A percentile compares a stretch with the other conserved stretches of the same genome.
phyloP scores from a whole-genome alignment of 2,888 invertebrate genomes.

The Drosophila nr. perissopoda region DNA sequence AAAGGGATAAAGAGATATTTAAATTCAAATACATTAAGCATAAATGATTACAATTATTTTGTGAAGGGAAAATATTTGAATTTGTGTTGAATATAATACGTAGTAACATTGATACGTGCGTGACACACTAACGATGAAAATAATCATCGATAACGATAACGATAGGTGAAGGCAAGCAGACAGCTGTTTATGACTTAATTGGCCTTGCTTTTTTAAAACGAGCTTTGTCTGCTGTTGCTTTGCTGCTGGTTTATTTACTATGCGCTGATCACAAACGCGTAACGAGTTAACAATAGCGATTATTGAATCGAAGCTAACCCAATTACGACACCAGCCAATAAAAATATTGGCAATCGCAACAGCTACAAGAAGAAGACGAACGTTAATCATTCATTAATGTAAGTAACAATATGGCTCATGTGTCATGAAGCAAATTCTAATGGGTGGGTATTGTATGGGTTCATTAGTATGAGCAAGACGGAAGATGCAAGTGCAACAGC shows the following conservation, averaged over 20 bases:
- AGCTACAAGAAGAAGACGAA: slow-evolving; percentile 13
- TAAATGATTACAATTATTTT: not conserved
- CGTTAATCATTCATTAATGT: slow-evolving; percentile 27
- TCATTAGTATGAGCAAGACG: slow-evolving; percentile 44
- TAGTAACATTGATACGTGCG: not conserved
- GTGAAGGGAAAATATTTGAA: not conserved
- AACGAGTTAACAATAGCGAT: slow-evolving; percentile 10
- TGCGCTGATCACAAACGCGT: slow-evolving; percentile 34
- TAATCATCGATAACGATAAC: slow-evolving; percentile 8
- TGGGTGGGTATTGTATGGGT: slow-evolving; percentile 27
- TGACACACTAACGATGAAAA: not conserved
- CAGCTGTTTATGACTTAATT: slow-evolving; percentile 54
- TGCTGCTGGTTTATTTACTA: slow-evolving; percentile 45
- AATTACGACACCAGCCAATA: slow-evolving; percentile 42
- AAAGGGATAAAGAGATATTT: not conserved
- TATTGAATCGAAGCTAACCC: slow-evolving; percentile 12
- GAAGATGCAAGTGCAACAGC: slow-evolving; percentile 10
- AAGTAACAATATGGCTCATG: slow-evolving; percentile 32
- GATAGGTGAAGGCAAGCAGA: slow-evolving; percentile 2
- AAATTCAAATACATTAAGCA: not conserved
- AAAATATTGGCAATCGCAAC: slow-evolving; percentile 4
- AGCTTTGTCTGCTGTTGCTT: slow-evolving; percentile 28
- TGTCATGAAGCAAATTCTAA: slow-evolving; percentile 24
- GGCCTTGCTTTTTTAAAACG: slow-evolving; percentile 48
- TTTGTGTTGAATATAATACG: not conserved